Evolutionary conservation across 1,140 invertebrate genomes (phyloP).

Genomic region (Eupristina koningsbergeri): DNA sequence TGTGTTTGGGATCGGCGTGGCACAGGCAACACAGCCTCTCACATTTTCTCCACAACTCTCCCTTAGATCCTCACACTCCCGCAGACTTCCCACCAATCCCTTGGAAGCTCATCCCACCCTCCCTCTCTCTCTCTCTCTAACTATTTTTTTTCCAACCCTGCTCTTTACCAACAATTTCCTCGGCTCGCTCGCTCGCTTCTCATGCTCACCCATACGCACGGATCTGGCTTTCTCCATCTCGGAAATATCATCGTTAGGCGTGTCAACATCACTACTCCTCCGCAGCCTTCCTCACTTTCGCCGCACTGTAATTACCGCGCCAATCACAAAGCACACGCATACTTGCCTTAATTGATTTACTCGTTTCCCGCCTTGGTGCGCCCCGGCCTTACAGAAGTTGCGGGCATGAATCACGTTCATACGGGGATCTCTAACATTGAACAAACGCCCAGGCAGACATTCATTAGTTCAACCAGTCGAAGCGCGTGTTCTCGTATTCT

Average conservation of each 20-base stretch:
- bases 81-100: not conserved
- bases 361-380: not conserved
- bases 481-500: too few species aligned
- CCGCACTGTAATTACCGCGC: not conserved
- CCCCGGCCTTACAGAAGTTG: not conserved
- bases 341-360: constrained; percentile 18
- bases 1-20: constrained; percentile 47
- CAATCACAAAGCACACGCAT: not conserved
- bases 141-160: not conserved
- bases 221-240: not conserved
- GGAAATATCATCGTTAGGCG: constrained; percentile 8
- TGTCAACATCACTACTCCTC: constrained; percentile 12
- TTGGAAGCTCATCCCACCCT: not conserved
- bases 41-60: too few species aligned
- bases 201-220: not conserved
- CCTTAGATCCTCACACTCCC: not conserved
- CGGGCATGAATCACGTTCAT: too few species aligned
- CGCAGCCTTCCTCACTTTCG: not conserved
- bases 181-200: not conserved
- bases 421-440: not conserved
- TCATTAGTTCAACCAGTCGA: too few species aligned
- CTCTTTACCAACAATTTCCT: not conserved
- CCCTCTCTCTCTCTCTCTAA: not conserved
- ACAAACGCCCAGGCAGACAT: too few species aligned
- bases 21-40: constrained; percentile 15